These are phyloP conservation scores for Leptothorax acervorum DNA, from an alignment of 2,888 invertebrate genomes.

Conservation along the genomic window DNA sequence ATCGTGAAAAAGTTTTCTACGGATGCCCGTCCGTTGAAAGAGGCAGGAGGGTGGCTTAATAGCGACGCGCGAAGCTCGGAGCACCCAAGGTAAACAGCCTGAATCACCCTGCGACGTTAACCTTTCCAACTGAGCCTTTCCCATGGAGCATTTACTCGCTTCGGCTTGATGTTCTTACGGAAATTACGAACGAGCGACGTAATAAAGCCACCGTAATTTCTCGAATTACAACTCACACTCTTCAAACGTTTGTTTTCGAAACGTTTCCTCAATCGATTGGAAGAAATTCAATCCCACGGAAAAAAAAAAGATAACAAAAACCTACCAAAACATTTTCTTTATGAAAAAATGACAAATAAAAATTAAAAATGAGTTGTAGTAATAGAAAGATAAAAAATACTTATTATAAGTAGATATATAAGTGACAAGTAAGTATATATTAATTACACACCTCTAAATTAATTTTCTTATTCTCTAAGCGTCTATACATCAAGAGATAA, in stretches of 20 bases:
- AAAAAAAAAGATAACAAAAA: background rate
- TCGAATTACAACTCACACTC: slow-evolving; percentile 37
- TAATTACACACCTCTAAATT: background rate
- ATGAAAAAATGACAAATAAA: background rate
- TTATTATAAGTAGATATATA: background rate
- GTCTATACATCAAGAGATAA: background rate
- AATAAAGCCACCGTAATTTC: slow-evolving; percentile 47
- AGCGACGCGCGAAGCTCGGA: slow-evolving; percentile 38
- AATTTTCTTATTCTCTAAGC: background rate
- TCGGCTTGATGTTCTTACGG: slow-evolving; percentile 42
- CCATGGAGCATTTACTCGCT: slow-evolving; percentile 48
- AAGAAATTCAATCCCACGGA: background rate
- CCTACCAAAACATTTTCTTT: background rate
- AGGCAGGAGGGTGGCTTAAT: slow-evolving; percentile 39
- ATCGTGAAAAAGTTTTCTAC: slow-evolving; percentile 57
- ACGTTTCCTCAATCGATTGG: background rate
- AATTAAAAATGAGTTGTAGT: background rate
- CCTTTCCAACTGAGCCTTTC: slow-evolving; percentile 54
- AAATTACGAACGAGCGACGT: slow-evolving; percentile 48
- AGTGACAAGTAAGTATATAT: background rate
- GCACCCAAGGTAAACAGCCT: slow-evolving; percentile 49
- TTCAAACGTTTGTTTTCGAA: slow-evolving; percentile 17
- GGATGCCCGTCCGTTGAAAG: slow-evolving; percentile 31
- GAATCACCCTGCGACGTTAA: slow-evolving; percentile 52
- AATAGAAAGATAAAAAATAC: background rate